Evolutionary conservation across 1,140 invertebrate genomes (phyloP), one percentile per base, ranked within the genome.

Genomic region (Parasteatoda tepidariorum): DNA sequence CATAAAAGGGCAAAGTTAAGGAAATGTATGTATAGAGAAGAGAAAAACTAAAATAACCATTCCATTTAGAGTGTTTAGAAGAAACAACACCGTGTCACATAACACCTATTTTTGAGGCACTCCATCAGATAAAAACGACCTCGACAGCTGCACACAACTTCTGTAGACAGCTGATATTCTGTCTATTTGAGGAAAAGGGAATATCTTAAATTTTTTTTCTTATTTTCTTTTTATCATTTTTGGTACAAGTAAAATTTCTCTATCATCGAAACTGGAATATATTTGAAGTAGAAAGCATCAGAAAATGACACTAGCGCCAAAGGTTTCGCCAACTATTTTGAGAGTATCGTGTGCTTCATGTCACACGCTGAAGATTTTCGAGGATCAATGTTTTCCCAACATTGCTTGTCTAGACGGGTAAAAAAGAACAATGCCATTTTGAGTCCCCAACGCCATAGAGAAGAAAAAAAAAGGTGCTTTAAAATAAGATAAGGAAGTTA

Each of bases 281-380:
- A 61, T 74, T 38, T 74, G 71, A 71, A 71, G 61, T 13, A 31
- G 28, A 11, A 30, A 30, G 26, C 68, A 71, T 55, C 41, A 61
- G 71, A 74, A 74, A 61, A 74, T 74, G 71, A 74, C 71, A 74
- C 57, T 26, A 48, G 9, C 38, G 38, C 24, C 71, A 30, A n/a
- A 57, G 66, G 38, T 68, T 24, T 68, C 13, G 4, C n/a, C 9
- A 61, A 38, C 61, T 74, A 61, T 74, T 74, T 74, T 74, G 55
- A 31, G 34, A 48, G 18, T 64, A 41, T 30, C 54, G 18, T 74
- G 22, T 61, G 41, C 26, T 61, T 34, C n/a, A 57, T 38, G 22
- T 74, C 31, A 33, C 24, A 28, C n/a, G 54, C 30, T 13, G 9
- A 24, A 61, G 7, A 71, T 18, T 15, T 28, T 15, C 41, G 26